Percentiles rank a stretch among this genome's conserved stretches.
These are phyloP conservation scores for Hoplostethus atlanticus DNA, from an alignment of 2,797 vertebrate species.

Conservation along the genomic window DNA sequence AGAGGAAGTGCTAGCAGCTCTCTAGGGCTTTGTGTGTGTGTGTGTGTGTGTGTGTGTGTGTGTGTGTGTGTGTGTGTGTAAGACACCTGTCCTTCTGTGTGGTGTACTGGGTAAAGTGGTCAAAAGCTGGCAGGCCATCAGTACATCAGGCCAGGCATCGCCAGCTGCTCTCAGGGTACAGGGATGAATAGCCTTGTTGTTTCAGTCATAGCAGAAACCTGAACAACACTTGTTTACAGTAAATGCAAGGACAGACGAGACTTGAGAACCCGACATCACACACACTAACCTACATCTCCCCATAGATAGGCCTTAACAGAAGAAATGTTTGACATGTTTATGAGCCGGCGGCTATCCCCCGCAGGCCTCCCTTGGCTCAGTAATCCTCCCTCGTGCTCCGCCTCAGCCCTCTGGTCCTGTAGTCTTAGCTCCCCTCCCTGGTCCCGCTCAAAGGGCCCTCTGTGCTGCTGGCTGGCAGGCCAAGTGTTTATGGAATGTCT, in stretches of 20 bases:
- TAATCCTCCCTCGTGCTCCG: slow-evolving; percentile 69
- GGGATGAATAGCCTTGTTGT: slow-evolving; percentile 72
- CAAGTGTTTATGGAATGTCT: slow-evolving; percentile 85
- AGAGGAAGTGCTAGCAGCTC: slow-evolving; percentile 56
- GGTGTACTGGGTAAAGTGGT: slow-evolving; percentile 63
- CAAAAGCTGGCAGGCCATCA: slow-evolving; percentile 71
- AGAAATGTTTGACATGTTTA: slow-evolving; percentile 61
- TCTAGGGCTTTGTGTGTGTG: slow-evolving; percentile 21
- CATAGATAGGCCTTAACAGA: slow-evolving; percentile 36
- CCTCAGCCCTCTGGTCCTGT: slow-evolving; percentile 58
- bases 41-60: slow-evolving; percentile 16
- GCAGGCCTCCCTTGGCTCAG: slow-evolving; percentile 46
- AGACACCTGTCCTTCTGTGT: slow-evolving; percentile 78
- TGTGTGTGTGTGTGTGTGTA: slow-evolving; percentile 30
- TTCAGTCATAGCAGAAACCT: slow-evolving; percentile 32
- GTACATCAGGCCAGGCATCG: slow-evolving; percentile 57
- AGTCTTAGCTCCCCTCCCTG: slow-evolving; percentile 65
- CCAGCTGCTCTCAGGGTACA: slow-evolving; percentile 74
- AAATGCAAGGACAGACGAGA: not conserved
- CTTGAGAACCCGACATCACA: not conserved
- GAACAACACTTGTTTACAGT: slow-evolving; percentile 40
- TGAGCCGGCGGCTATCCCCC: slow-evolving; percentile 21
- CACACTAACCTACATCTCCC: slow-evolving; percentile 20
- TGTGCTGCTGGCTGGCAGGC: slow-evolving; percentile 79
- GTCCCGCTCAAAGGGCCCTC: slow-evolving; percentile 81